Base-by-base conservation (phyloP, 1,140 invertebrate species). In the Cyrtorhinus lividipennis region DNA sequence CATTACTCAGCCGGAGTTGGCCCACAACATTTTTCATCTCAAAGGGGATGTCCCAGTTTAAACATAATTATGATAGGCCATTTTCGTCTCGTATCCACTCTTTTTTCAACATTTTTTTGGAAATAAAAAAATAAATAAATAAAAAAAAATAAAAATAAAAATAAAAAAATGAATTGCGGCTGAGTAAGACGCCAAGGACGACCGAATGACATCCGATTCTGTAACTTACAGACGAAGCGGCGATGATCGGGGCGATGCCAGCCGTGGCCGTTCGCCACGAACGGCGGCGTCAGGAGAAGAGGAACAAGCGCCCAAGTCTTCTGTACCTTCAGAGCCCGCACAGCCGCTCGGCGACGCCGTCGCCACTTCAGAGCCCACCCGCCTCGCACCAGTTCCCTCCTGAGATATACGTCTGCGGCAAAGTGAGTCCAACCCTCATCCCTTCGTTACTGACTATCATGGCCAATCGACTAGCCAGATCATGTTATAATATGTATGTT, bases 211-310 rank as follows among this genome's bases (percentile, higher is more conserved):
- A n/a, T n/a, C n/a, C n/a, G n/a, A n/a, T n/a, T n/a, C n/a, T n/a
- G n/a, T n/a, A n/a, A n/a, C n/a, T n/a, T n/a, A 30, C 64, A 66
- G 68, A 67, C 62, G 65, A 68, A 65, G 62, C 65, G 59, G 83
- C 79, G 72, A 89, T 89, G 86, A 88, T 89, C 70, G 87, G 87
- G 66, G 87, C 86, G 59, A 89, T 88, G 87, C 87, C 86, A 73
- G 86, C 87, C 65, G 85, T 90, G 73, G 85, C 87, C 20, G 86
- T 90, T 27, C 82, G 86, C 71, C 86, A 88, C 73, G 86, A 88
- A 73, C 77, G 86, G 65, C 77, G 85, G 59, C 81, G 86, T 66
- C 81, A 83, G 68, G 84, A 87, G 69, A 87, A 86, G 76, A 75
- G 82, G 57, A 73, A 73, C 66, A 69, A 79, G 71, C 75, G 84